Evolutionary conservation across 2,797 vertebrate species (phyloP).

Genomic region (Dendrocincla fuliginosa): DNA sequence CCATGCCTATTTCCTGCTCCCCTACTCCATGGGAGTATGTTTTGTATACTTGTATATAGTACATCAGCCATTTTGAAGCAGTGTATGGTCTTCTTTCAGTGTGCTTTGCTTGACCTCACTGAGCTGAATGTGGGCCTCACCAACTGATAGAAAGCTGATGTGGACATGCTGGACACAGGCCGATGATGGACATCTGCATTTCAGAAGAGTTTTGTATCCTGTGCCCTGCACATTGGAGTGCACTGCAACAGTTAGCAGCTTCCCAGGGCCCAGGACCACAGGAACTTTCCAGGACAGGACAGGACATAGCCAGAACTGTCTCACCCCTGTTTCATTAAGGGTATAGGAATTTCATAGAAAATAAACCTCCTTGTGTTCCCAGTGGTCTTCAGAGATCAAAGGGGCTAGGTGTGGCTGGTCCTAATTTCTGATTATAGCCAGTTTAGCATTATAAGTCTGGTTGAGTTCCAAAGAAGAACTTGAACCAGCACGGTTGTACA

Average conservation of each 20-base stretch:
- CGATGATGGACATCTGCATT: not conserved
- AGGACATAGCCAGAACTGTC: not conserved
- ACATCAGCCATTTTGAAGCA: accelerated
- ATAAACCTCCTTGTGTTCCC: not conserved
- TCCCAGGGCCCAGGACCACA: accelerated
- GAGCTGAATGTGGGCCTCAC: accelerated
- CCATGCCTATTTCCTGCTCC: not conserved
- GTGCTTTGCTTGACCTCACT: not conserved
- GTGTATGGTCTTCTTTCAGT: not conserved
- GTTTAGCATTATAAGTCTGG: not conserved
- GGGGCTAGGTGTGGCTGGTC: not conserved
- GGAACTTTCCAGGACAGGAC: not conserved
- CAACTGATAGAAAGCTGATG: not conserved
- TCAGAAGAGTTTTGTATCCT: not conserved
- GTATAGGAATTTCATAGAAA: not conserved
- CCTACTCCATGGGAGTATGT: not conserved
- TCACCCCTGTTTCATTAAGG: not conserved
- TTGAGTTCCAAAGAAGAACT: not conserved
- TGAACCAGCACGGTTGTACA: not conserved
- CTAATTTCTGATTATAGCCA: not conserved
- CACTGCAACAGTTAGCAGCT: not conserved
- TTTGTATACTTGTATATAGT: not conserved
- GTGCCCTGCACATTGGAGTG: not conserved
- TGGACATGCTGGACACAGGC: not conserved
- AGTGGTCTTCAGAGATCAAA: not conserved